Evolutionary conservation across 2,888 invertebrate species (phyloP).

Genomic region (Tortrix viridana): DNA sequence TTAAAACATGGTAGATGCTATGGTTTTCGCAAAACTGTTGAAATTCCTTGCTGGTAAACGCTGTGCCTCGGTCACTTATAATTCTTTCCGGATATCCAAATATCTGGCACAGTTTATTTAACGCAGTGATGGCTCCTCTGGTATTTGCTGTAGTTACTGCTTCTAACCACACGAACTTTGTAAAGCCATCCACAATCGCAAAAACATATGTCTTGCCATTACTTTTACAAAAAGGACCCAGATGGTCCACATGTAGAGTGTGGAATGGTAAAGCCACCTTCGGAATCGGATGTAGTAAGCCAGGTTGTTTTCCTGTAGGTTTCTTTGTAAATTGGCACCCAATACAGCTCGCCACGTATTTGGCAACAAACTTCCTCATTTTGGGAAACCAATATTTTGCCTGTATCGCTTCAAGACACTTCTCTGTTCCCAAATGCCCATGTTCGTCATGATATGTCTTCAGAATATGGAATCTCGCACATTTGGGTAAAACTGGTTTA

Average conservation of each 20-base stretch:
- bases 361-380: not conserved
- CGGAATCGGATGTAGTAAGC: slow-evolving; percentile 15
- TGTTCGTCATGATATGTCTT: slow-evolving; percentile 23
- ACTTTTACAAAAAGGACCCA: slow-evolving; percentile 27
- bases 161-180: slow-evolving; percentile 28
- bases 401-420: slow-evolving; percentile 25
- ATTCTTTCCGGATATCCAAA: slow-evolving; percentile 31
- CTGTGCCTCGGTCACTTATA: slow-evolving; percentile 35
- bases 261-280: slow-evolving; percentile 9
- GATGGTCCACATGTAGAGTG: slow-evolving; percentile 15
- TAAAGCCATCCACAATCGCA: slow-evolving; percentile 27
- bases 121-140: slow-evolving; percentile 8
- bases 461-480: slow-evolving; percentile 4
- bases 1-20: not conserved
- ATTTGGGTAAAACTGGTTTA: slow-evolving; percentile 4
- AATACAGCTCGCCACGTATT: slow-evolving; percentile 12
- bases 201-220: slow-evolving; percentile 28
- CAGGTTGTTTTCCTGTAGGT: slow-evolving; percentile 11
- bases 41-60: slow-evolving; percentile 31
- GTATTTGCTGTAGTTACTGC: slow-evolving; percentile 21
- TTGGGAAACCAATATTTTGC: slow-evolving; percentile 22
- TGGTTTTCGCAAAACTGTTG: slow-evolving; percentile 13
- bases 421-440: slow-evolving; percentile 26
- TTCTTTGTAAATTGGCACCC: slow-evolving; percentile 14
- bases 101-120: slow-evolving; percentile 7